Evolutionary conservation across 2,113 vertebrate species (phyloP), one percentile per base, ranked within the genome.

Genomic region (Promerops cafer): DNA sequence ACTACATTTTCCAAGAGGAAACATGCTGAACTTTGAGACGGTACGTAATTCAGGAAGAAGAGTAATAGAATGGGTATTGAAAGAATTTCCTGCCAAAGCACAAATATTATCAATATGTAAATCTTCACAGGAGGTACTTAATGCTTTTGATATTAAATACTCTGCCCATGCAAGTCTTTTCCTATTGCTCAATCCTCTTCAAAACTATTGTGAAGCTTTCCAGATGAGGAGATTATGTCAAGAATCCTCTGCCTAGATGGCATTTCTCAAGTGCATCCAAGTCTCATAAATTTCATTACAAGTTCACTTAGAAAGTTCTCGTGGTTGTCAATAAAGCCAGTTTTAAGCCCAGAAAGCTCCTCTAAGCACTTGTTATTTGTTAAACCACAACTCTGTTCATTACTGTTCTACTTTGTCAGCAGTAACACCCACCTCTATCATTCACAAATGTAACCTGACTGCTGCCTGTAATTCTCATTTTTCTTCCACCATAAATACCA

Each of bases 91-190:
- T 97, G 96, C 56, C 93, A 90, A 95, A 82, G 94, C 42, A 95
- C 85, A 96, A 97, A 70, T 83, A 96, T 75, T 95, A 96, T 93
- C 96, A 93, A 97, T 94, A 97, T 90, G 96, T 87, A 96, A 93
- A 93, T 94, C 94, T 96, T 95, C 90, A 94, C 90, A 94, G 94
- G 65, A 95, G 90, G 56, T 64, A 93, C 88, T 93, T 95, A 93
- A 93, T 93, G 88, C 92, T 92, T 90, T 89, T 93, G 80, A 93
- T 96, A 96, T 96, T 80, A 90, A 96, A 90, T 95, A 90, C 90
- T 84, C 53, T 90, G 64, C 53, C 92, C 84, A 75, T 93, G 90
- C 86, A 90, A 88, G 83, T 83, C 95, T 63, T 84, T 66, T 72
- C 52, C 81, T 90, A 80, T 82, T 95, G 90, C 95, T 87, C 92